A percentile compares a stretch with the other conserved stretches of the same genome.
Conservation (phyloP, 1,140 invertebrate species). For the Leguminivora glycinivorella region DNA sequence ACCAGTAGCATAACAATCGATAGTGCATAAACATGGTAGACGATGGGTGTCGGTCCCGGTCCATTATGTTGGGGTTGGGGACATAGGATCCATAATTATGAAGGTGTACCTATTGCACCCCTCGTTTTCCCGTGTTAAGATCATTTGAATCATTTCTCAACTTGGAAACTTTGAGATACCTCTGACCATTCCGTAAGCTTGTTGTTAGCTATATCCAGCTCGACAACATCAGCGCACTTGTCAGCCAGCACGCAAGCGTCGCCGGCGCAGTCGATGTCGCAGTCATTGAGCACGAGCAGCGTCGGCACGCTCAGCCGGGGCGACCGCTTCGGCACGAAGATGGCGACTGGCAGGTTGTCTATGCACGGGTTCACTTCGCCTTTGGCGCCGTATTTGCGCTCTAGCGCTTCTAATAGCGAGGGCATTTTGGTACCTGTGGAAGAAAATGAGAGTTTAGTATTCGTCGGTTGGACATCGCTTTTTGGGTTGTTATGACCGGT, state of each 20-base stretch:
- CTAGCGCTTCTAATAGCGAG: conserved; percentile 90
- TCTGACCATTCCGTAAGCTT: conserved; percentile 91
- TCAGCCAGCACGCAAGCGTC: conserved; percentile 86
- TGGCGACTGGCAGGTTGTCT: conserved; percentile 84
- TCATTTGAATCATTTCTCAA: too few relatives aligned
- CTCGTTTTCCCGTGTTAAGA: too few relatives aligned
- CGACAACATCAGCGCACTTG: conserved; percentile 91
- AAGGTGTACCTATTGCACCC: too few relatives aligned
- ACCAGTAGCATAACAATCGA: too few relatives aligned
- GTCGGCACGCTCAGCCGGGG: conserved; percentile 88
- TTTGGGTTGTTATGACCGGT: too few relatives aligned
- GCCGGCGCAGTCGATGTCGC: conserved; percentile 92
- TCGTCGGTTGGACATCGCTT: not conserved
- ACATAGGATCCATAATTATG: too few relatives aligned
- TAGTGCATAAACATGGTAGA: too few relatives aligned
- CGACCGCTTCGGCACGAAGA: conserved; percentile 90
- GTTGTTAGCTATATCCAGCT: conserved; percentile 95
- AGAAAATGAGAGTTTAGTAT: not conserved
- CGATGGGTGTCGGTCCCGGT: too few relatives aligned
- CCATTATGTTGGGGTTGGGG: too few relatives aligned
- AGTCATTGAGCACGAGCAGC: conserved; percentile 92
- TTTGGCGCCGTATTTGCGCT: conserved; percentile 88
- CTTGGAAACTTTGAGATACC: conserved; percentile 77
- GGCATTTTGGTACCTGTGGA: conserved; percentile 81
- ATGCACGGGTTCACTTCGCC: conserved; percentile 80